These are phyloP conservation scores for Euura lappo DNA, from an alignment of 1,140 invertebrate genomes.

Conservation along the genomic window DNA sequence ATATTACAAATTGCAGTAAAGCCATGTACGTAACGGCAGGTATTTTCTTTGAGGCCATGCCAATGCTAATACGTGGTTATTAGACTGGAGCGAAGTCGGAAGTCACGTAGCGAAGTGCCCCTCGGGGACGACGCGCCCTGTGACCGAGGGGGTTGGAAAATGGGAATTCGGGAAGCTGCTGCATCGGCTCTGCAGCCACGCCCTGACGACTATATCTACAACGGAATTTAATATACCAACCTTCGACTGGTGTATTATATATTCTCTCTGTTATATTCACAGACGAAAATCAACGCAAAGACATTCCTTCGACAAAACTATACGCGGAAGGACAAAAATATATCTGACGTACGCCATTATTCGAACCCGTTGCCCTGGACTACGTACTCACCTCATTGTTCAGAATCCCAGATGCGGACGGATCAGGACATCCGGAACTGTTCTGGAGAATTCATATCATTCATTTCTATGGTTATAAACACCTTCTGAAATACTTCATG, in stretches of 20 bases:
- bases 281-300: not conserved
- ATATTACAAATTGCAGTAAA: not conserved
- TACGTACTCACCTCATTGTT: too few species aligned
- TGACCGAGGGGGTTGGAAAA: conserved; percentile 19
- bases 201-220: conserved; percentile 52
- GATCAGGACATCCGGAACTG: too few species aligned
- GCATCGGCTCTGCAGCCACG: conserved; percentile 34
- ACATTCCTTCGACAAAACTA: not conserved
- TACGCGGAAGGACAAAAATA: too few species aligned
- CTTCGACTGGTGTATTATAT: not conserved
- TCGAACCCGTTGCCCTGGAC: too few species aligned
- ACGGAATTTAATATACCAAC: conserved; percentile 50
- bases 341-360: too few species aligned
- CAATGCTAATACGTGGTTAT: conserved; percentile 56
- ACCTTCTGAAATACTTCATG: too few species aligned
- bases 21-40: too few species aligned
- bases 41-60: conserved; percentile 26
- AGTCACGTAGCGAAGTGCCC: conserved; percentile 45
- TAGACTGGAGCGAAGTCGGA: conserved; percentile 42
- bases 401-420: too few species aligned
- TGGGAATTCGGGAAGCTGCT: conserved; percentile 15
- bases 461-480: too few species aligned
- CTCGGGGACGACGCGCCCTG: conserved; percentile 31
- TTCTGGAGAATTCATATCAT: too few species aligned
- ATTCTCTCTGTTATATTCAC: too few species aligned